phyloP scores from a whole-genome alignment of 2,797 vertebrate species.

The Clangula hyemalis region DNA sequence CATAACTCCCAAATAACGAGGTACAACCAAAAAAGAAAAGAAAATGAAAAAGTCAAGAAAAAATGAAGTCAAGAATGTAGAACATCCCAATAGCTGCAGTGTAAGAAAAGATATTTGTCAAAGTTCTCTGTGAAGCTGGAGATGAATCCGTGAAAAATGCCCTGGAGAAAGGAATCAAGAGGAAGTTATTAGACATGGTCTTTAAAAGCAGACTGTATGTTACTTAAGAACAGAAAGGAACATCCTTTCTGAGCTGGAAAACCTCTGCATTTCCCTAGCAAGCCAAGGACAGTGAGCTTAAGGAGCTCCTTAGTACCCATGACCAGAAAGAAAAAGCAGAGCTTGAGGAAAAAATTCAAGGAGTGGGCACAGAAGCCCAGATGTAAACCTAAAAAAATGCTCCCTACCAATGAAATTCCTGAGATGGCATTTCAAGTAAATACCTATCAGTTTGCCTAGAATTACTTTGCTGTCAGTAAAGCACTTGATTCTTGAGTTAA shows the following conservation, averaged over 20 bases:
- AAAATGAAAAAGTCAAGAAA: background rate
- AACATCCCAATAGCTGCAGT: background rate
- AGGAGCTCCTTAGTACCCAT: background rate
- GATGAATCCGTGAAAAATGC: background rate
- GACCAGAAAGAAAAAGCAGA: background rate
- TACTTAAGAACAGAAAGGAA: background rate
- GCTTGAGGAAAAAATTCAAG: background rate
- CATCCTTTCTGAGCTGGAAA: background rate
- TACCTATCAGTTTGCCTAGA: background rate
- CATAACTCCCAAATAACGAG: background rate
- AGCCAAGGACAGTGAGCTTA: background rate
- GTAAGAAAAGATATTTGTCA: background rate
- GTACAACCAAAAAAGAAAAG: background rate
- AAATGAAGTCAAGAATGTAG: background rate
- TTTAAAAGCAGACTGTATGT: background rate
- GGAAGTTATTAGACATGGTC: background rate
- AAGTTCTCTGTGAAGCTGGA: background rate
- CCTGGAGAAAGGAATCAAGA: background rate
- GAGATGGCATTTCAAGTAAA: background rate
- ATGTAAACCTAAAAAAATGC: background rate
- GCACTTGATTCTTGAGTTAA: background rate
- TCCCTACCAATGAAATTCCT: background rate
- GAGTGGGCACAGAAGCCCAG: background rate
- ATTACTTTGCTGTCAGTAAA: constrained; percentile 18
- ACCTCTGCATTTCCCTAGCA: background rate